Base-by-base conservation (phyloP, 2,888 invertebrate genomes). In the Lampropteryx suffumata region DNA sequence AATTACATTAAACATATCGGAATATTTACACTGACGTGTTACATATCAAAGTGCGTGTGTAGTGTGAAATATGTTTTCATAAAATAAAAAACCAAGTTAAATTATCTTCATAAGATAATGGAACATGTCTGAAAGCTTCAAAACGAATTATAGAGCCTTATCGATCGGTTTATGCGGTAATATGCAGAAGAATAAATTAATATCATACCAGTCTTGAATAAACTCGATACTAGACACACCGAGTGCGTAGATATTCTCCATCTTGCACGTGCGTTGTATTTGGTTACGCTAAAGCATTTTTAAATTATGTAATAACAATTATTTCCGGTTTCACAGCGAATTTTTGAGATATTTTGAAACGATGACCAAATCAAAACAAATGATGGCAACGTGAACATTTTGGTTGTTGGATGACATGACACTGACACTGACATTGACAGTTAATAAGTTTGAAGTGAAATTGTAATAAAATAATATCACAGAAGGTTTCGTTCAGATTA, bases 211-310 rank as follows among this genome's bases (percentile, higher is more conserved):
- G 27, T 82, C 61, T 54, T 88, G 88, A 4, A 86, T 56, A 13
- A 69, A 61, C 61, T 84, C 73, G 9, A 87, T 87, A 35, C 73
- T 71, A 2, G 69, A 52, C 0, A 88, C 68, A 2, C 86, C 88
- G 7, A 85, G 55, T 0, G 81, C 86, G 70, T 86, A 82, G 0
- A 88, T 30, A 33, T 76, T 79, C 54, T 88, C 87, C 86, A 86
- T 87, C 46, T 34, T 69, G 50, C 10, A 27, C 13, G 30, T 10
- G 36, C 35, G 4, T n/a, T 11, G 27, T 27, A 2, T 5, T n/a
- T 24, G 9, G 37, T 33, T 41, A 51, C 47, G 59, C 46, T 61
- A 49, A 52, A 48, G 45, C 61, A 64, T 64, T 26, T 11, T 32
- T 8, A 17, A 49, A 50, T 57, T 41, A 48, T 50, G 34, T 50